These are phyloP conservation scores for Callitettix versicolor DNA, from an alignment of 1,140 invertebrate species.

Conservation along the genomic window DNA sequence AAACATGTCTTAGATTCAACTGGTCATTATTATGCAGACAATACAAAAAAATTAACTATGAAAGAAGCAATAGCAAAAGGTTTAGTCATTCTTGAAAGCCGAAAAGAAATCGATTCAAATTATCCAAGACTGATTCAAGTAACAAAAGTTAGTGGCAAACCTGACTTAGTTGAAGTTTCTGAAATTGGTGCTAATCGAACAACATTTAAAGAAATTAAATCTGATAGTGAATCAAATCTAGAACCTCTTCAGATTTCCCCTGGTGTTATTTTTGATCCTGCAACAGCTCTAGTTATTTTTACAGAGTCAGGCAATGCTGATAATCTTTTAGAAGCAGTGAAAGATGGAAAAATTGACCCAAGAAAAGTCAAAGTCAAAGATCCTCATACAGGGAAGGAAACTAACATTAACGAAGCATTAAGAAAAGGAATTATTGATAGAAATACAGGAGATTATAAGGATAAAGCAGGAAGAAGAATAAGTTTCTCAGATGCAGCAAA, in stretches of 20 bases:
- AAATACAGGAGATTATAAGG: conserved; percentile 56
- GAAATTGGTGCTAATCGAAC: conserved; percentile 27
- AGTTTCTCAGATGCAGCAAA: conserved; percentile 64
- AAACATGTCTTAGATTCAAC: conserved; percentile 65
- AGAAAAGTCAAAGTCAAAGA: conserved; percentile 65
- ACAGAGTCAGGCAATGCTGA: conserved; percentile 53
- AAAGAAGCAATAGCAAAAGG: conserved; percentile 63
- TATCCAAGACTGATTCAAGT: conserved; percentile 48
- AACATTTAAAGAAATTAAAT: conserved; percentile 35
- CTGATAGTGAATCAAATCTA: conserved; percentile 39
- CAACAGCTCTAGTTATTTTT: conserved; percentile 57
- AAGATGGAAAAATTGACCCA: conserved; percentile 51
- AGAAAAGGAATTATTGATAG: conserved; percentile 61
- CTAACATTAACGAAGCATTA: conserved; percentile 66
- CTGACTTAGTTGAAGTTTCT: conserved; percentile 51
- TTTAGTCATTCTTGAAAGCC: conserved; percentile 49
- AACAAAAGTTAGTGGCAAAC: conserved; percentile 48
- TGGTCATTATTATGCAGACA: conserved; percentile 51
- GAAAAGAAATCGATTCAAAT: conserved; percentile 36
- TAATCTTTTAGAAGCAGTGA: conserved; percentile 56
- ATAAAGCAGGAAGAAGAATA: conserved; percentile 50
- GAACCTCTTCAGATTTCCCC: conserved; percentile 57
- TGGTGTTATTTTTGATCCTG: conserved; percentile 63
- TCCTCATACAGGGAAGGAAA: conserved; percentile 53
- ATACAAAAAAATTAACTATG: conserved; percentile 52